These are phyloP conservation scores for Drosophila nr. perissopoda DNA, from an alignment of 2,888 invertebrate species.

Conservation along the genomic window DNA sequence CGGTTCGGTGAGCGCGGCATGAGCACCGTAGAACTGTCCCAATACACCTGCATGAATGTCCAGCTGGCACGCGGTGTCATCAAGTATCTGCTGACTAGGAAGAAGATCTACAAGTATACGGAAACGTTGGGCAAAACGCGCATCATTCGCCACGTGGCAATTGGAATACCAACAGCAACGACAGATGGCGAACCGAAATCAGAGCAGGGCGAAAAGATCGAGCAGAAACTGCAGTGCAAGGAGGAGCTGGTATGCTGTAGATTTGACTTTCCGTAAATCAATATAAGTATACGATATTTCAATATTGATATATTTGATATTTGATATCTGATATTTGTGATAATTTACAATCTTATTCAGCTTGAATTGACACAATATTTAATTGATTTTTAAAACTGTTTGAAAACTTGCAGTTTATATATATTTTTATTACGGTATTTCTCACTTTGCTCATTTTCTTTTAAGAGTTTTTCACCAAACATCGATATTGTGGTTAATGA, in stretches of 20 bases:
- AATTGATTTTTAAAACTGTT: not conserved
- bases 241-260: slow-evolving; percentile 73
- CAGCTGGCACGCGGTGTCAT: slow-evolving; percentile 85
- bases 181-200: slow-evolving; percentile 48
- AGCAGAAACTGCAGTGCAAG: slow-evolving; percentile 69
- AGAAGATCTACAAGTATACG: slow-evolving; percentile 86
- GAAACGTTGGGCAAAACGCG: slow-evolving; percentile 87
- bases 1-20: slow-evolving; percentile 86
- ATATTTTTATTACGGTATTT: not conserved
- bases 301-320: not conserved
- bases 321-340: not conserved
- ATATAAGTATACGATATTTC: not conserved
- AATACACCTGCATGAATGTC: slow-evolving; percentile 84
- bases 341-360: not conserved
- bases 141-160: slow-evolving; percentile 84
- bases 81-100: slow-evolving; percentile 84
- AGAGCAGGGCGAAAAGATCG: slow-evolving; percentile 35
- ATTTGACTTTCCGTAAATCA: not conserved
- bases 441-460: not conserved
- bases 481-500: slow-evolving; percentile 64
- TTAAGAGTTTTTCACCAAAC: slow-evolving; percentile 60
- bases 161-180: slow-evolving; percentile 39
- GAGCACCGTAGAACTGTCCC: slow-evolving; percentile 85
- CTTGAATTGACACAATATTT: not conserved
- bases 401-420: not conserved